These are phyloP conservation scores for Xestia c-nigrum DNA, from an alignment of 2,888 invertebrate genomes.

Conservation along the genomic window DNA sequence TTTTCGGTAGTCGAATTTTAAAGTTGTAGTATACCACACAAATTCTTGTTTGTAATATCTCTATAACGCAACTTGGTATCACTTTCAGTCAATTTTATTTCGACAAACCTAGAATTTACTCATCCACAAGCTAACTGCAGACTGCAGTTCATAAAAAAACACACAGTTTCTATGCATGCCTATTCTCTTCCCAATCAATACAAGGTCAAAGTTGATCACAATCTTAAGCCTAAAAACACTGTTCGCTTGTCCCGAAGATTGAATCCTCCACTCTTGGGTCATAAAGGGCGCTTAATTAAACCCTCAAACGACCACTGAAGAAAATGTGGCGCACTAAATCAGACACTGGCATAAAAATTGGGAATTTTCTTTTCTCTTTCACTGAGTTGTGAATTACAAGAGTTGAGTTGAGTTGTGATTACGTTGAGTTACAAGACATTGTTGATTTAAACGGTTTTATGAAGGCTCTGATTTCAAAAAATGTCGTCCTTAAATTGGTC, in stretches of 20 bases:
- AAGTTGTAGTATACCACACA: too few species aligned
- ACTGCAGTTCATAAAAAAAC: neutral
- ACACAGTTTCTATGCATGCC: neutral
- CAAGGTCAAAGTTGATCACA: slow-evolving; percentile 47
- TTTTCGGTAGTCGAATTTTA: too few species aligned
- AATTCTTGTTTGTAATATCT: too few species aligned
- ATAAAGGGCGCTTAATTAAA: slow-evolving; percentile 66
- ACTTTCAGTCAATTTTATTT: neutral
- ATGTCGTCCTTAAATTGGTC: neutral
- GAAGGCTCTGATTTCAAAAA: neutral
- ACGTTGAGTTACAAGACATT: neutral
- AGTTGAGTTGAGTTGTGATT: too few species aligned
- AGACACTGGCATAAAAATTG: slow-evolving; percentile 39
- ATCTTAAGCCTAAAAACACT: slow-evolving; percentile 55
- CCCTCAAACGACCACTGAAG: slow-evolving; percentile 37
- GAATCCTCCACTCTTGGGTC: slow-evolving; percentile 56
- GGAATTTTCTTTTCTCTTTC: slow-evolving; percentile 5
- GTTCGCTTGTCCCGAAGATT: slow-evolving; percentile 57
- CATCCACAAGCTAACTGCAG: neutral
- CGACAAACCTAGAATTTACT: neutral
- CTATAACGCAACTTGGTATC: neutral
- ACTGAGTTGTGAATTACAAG: neutral
- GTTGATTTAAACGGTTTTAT: neutral
- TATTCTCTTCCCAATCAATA: slow-evolving; percentile 30
- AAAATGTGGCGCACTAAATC: slow-evolving; percentile 45